A percentile compares a stretch with the other conserved stretches of the same genome.
Evolutionary conservation across 2,888 invertebrate genomes (phyloP).

Genomic region (Phyto melanocephala): DNA sequence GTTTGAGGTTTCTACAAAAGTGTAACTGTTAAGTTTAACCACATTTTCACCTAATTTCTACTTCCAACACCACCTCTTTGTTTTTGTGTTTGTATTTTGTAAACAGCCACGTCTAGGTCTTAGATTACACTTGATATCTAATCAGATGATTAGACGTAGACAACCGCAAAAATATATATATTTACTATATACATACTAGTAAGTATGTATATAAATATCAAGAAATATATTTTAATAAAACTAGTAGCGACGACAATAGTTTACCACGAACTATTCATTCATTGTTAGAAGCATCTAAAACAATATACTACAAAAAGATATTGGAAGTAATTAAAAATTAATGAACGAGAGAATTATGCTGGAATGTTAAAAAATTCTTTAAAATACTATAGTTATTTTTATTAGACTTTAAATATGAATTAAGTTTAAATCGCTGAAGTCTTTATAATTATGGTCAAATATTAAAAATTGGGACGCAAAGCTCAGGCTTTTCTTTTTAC

Average conservation of each 20-base stretch:
- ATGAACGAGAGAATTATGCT: not conserved
- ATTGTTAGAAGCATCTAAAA: not conserved
- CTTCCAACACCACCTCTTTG: conserved; percentile 41
- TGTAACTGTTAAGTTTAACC: conserved; percentile 38
- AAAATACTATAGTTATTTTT: too few relatives aligned
- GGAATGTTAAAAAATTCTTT: not conserved
- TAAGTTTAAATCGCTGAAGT: too few relatives aligned
- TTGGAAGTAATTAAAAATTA: conserved; percentile 1
- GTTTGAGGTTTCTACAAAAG: too few relatives aligned
- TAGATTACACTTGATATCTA: conserved; percentile 59
- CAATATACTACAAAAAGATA: not conserved
- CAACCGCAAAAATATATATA: conserved; percentile 46
- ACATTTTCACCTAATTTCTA: conserved; percentile 59
- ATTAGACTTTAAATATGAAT: too few relatives aligned
- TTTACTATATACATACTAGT: too few relatives aligned
- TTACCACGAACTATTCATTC: conserved; percentile 1
- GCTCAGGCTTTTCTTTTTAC: too few relatives aligned
- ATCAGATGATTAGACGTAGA: conserved; percentile 50
- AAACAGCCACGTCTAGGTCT: conserved; percentile 22
- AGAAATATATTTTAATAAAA: conserved; percentile 27
- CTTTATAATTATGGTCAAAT: too few relatives aligned
- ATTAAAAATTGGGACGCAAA: too few relatives aligned
- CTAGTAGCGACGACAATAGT: conserved; percentile 13
- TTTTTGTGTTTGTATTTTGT: conserved; percentile 7
- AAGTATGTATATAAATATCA: conserved; percentile 18